These are phyloP conservation scores for Pituophis catenifer DNA, from an alignment of 2,113 vertebrate species.

Conservation along the genomic window DNA sequence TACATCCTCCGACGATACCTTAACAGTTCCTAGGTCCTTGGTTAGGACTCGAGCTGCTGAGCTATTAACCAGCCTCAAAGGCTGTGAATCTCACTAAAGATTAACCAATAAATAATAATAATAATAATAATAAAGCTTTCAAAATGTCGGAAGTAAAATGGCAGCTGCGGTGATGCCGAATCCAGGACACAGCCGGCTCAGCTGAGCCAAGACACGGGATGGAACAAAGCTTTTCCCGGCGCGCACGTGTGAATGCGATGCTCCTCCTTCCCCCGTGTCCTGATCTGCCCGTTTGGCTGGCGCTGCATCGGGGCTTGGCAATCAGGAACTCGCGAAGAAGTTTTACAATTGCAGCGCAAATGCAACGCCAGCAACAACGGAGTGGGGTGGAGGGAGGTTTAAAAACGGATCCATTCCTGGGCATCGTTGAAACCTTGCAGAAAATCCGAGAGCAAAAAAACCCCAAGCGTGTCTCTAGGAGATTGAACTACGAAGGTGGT, in stretches of 20 bases:
- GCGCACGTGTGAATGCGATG: background rate
- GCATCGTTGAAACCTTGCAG: background rate
- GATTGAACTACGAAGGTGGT: background rate
- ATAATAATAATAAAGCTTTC: background rate
- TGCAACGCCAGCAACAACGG: background rate
- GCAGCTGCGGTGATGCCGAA: constrained; percentile 56
- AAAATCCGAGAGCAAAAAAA: background rate
- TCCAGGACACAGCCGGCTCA: constrained; percentile 45
- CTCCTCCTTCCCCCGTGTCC: background rate
- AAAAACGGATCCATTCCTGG: background rate
- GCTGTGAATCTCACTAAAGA: too few relatives aligned
- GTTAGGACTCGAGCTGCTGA: too few relatives aligned
- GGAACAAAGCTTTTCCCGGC: background rate
- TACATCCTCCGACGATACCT: too few relatives aligned
- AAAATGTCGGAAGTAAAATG: constrained; percentile 48
- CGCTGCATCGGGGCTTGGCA: background rate
- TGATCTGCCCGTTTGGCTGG: background rate
- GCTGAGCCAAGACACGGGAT: constrained; percentile 23
- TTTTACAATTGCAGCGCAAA: background rate
- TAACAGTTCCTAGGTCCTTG: too few relatives aligned
- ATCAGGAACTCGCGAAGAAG: background rate
- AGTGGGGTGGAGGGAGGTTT: background rate
- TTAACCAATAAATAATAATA: too few relatives aligned
- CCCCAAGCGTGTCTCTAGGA: background rate
- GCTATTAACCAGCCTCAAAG: too few relatives aligned